A percentile compares a stretch with the other conserved stretches of the same genome.
phyloP scores from a whole-genome alignment of 2,888 invertebrate genomes.

The Drosophila borborema region DNA sequence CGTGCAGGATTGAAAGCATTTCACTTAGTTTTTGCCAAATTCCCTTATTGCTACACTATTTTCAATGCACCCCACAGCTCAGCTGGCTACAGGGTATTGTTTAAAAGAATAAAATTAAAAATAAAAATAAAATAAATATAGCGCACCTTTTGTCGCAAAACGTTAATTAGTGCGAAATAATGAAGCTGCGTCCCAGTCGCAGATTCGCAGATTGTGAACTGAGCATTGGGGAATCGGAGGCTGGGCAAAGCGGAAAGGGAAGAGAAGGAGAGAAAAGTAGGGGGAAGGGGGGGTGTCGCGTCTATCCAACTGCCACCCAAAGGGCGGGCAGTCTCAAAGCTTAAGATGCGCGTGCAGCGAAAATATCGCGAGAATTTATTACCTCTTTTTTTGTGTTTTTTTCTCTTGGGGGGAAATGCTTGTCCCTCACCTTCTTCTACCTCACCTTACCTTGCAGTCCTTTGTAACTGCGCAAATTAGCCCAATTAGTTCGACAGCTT shows the following conservation, averaged over 20 bases:
- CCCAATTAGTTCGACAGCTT: slow-evolving; percentile 41
- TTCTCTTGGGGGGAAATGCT: neutral
- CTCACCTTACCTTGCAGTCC: neutral
- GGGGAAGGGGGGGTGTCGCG: neutral
- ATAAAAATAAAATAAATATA: slow-evolving; percentile 41
- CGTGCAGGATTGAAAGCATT: neutral
- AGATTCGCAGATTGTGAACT: slow-evolving; percentile 4
- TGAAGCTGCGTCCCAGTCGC: slow-evolving; percentile 49
- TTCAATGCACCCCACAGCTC: neutral
- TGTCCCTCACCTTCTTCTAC: rapidly evolving
- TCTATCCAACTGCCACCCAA: slow-evolving; percentile 13
- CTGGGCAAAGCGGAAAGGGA: too few relatives aligned
- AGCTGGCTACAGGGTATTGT: slow-evolving; percentile 3
- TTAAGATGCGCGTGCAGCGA: slow-evolving; percentile 34
- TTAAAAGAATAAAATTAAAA: slow-evolving; percentile 39
- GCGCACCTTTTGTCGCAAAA: slow-evolving; percentile 71
- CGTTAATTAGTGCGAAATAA: slow-evolving; percentile 78
- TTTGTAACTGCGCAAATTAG: slow-evolving; percentile 23
- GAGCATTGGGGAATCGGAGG: slow-evolving; percentile 3
- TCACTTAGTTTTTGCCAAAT: neutral
- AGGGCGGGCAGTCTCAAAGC: slow-evolving; percentile 29
- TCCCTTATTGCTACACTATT: too few relatives aligned
- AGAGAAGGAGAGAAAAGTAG: neutral
- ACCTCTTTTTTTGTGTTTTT: slow-evolving; percentile 4
- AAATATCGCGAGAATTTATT: slow-evolving; percentile 14